Evolutionary conservation across 2,888 invertebrate genomes (phyloP), one percentile per base, ranked within the genome.

Genomic region (Danaus chrysippus): DNA sequence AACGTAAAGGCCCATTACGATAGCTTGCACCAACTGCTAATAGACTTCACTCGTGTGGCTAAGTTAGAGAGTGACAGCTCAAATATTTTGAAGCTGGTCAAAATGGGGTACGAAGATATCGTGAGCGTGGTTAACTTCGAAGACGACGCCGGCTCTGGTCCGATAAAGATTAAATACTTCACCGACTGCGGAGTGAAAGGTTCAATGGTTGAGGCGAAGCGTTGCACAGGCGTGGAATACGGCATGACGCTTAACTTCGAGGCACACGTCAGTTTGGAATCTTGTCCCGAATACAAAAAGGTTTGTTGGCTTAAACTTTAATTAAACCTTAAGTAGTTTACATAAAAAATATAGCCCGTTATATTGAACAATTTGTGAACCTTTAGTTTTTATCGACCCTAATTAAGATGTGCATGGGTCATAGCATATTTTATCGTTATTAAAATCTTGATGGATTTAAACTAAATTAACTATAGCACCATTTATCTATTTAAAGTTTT

Each of bases 81-180:
- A 0, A 98, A 98, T 80, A 95, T 98, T 62, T 92, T 98, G 59
- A 93, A 96, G 66, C 91, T 98, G 58, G 95, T 98, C 54, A 93
- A 94, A 73, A 93, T 93, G 68, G 96, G 97, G 70, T 97, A 97
- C 76, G 93, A 94, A 86, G 93, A 94, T 71, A 94, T 96, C 68
- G 93, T 94, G 84, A 85, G 94, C 92, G 68, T 93, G 84, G 80
- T 93, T 1, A 78, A 86, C 93, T 86, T 93, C 83, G 81, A 83
- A 65, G 91, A 91, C 46, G 93, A 95, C 65, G 92, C 94, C 62
- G 90, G 91, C 15, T 89, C 90, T 5, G 92, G 93, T 0, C 92
- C 92, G 46, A 86, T 96, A 12, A 92, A 93, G 69, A 83, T 96
- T 55, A 92, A 92, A 65, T 96, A 96, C 79, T 93, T 92, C 70